Conservation (phyloP, 2,113 vertebrate species). For the Ifrita kowaldi region DNA sequence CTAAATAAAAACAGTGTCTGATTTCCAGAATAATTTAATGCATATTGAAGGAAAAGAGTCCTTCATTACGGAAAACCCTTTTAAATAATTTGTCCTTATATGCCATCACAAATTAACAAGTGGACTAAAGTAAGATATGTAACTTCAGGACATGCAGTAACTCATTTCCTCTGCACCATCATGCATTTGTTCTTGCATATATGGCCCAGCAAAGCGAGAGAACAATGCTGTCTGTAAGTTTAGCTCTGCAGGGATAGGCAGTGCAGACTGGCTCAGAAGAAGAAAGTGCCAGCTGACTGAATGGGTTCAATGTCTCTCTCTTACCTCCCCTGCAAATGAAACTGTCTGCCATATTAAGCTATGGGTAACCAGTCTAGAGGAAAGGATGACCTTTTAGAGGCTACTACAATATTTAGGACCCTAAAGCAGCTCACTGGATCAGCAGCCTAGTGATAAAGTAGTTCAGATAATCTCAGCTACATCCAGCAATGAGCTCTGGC, state of each 20-base stretch:
- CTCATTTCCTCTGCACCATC: background rate
- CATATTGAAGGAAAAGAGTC: background rate
- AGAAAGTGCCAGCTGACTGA: background rate
- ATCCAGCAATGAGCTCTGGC: background rate
- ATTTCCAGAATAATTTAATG: background rate
- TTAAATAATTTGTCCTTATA: background rate
- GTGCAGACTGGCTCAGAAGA: background rate
- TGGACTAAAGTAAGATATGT: background rate
- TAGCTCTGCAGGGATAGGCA: background rate
- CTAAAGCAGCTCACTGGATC: constrained; percentile 38
- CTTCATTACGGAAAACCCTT: background rate
- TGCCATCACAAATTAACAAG: background rate
- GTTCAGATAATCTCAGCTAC: constrained; percentile 22
- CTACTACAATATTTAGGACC: background rate
- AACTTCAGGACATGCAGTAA: background rate
- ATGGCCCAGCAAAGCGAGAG: background rate
- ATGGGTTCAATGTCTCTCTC: background rate
- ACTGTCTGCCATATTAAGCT: background rate
- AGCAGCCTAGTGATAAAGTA: constrained; percentile 3
- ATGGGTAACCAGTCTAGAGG: background rate
- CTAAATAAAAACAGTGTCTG: background rate
- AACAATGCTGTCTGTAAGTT: background rate
- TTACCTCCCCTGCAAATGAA: background rate
- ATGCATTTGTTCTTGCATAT: background rate
- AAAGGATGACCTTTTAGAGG: background rate